phyloP scores from a whole-genome alignment of 2,888 invertebrate genomes.

The Ochlodes sylvanus region DNA sequence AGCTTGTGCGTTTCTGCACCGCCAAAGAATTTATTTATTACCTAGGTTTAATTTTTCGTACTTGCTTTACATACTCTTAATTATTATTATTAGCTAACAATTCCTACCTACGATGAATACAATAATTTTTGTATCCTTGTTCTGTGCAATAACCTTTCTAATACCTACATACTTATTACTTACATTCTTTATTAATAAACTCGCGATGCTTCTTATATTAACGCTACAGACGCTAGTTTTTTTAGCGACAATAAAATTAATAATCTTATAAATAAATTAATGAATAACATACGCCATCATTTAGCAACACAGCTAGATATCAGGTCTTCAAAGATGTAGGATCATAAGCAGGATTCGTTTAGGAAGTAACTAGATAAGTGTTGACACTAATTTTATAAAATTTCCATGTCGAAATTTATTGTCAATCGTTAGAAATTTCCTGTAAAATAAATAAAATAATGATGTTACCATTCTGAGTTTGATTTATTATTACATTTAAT shows the following conservation, averaged over 20 bases:
- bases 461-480: conserved; percentile 73
- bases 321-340: conserved; percentile 57
- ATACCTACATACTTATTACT: too few species aligned
- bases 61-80: conserved; percentile 11
- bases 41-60: conserved; percentile 44
- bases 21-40: conserved; percentile 54
- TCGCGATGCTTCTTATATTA: conserved; percentile 3
- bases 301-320: conserved; percentile 23
- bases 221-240: conserved; percentile 22
- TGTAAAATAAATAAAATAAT: conserved; percentile 82
- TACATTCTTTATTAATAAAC: not conserved
- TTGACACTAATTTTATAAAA: conserved; percentile 82
- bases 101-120: conserved; percentile 10
- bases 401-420: conserved; percentile 77
- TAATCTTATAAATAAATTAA: conserved; percentile 21
- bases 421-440: conserved; percentile 82
- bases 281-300: conserved; percentile 9
- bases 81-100: conserved; percentile 25
- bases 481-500: too few species aligned
- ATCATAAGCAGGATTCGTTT: conserved; percentile 72
- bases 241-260: conserved; percentile 13
- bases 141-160: conserved; percentile 3
- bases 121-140: conserved; percentile 11
- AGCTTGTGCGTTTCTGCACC: conserved; percentile 69
- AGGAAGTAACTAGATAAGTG: conserved; percentile 77